Conservation (phyloP, 2,797 vertebrate species). For the Mallotus villosus region DNA sequence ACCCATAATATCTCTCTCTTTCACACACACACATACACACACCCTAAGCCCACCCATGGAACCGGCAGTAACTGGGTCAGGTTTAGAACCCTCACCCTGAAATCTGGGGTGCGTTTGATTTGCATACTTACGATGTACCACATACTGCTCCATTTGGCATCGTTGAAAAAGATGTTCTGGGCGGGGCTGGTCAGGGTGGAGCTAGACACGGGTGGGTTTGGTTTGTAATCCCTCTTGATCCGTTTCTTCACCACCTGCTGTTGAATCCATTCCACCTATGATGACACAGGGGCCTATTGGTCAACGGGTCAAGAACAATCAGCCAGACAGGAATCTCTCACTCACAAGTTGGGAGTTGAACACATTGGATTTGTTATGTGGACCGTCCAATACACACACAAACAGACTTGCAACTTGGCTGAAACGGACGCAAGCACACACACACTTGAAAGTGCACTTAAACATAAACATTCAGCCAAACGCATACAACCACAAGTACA, state of each 20-base stretch:
- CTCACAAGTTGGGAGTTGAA: background rate
- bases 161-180: conserved; percentile 92
- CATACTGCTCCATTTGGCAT: conserved; percentile 99
- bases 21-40: conserved; percentile 35
- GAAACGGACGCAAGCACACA: background rate
- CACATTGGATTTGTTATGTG: background rate
- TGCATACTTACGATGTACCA: conserved; percentile 96
- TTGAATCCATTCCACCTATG: conserved; percentile 97
- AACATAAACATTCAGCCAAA: conserved; percentile 1
- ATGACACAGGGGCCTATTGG: conserved; percentile 36
- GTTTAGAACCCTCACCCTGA: conserved; percentile 41
- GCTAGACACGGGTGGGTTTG: conserved; percentile 70
- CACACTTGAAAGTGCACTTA: background rate
- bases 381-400: background rate
- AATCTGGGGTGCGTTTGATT: background rate
- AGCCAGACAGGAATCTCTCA: background rate
- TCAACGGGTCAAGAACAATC: background rate
- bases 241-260: conserved; percentile 96
- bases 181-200: conserved; percentile 72
- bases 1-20: background rate
- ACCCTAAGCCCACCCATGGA: conserved; percentile 36
- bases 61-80: conserved; percentile 43
- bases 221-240: conserved; percentile 95
- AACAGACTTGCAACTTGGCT: background rate
- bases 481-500: background rate